phyloP scores from a whole-genome alignment of 2,888 invertebrate species.

The Athalia rosae region DNA sequence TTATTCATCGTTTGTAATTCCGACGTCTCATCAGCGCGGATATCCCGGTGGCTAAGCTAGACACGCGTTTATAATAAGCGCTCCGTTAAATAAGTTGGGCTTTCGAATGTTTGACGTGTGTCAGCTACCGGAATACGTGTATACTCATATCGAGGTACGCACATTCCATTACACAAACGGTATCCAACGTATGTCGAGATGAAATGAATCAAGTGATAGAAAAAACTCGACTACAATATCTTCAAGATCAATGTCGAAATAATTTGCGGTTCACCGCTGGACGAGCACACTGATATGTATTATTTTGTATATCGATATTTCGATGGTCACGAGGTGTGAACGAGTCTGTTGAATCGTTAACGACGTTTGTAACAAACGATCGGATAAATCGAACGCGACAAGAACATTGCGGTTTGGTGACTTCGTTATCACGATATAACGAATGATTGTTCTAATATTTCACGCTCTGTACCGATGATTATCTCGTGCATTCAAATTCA shows the following conservation, averaged over 20 bases:
- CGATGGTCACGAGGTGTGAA: constrained; percentile 1
- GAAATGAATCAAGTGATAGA: too few relatives aligned
- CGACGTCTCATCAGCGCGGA: background rate
- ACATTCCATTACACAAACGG: background rate
- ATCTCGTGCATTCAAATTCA: too few relatives aligned
- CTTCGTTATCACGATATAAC: background rate
- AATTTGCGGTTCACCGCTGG: too few relatives aligned
- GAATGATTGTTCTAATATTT: too few relatives aligned
- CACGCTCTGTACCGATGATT: too few relatives aligned
- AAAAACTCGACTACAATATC: too few relatives aligned
- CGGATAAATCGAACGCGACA: background rate
- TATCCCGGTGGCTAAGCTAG: background rate
- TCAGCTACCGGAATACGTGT: constrained; percentile 28
- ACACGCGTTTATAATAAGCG: background rate
- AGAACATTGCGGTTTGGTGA: background rate
- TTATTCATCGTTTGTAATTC: constrained; percentile 22
- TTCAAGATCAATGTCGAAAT: too few relatives aligned
- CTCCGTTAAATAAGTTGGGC: constrained; percentile 1
- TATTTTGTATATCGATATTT: too few relatives aligned
- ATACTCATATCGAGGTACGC: background rate
- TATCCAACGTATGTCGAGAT: too few relatives aligned
- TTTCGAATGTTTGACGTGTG: constrained; percentile 20
- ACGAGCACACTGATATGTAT: too few relatives aligned
- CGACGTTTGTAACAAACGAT: too few relatives aligned
- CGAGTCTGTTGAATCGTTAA: background rate